These are phyloP conservation scores for Steinernema feltiae DNA, from an alignment of 1,140 invertebrate species.

Conservation along the genomic window DNA sequence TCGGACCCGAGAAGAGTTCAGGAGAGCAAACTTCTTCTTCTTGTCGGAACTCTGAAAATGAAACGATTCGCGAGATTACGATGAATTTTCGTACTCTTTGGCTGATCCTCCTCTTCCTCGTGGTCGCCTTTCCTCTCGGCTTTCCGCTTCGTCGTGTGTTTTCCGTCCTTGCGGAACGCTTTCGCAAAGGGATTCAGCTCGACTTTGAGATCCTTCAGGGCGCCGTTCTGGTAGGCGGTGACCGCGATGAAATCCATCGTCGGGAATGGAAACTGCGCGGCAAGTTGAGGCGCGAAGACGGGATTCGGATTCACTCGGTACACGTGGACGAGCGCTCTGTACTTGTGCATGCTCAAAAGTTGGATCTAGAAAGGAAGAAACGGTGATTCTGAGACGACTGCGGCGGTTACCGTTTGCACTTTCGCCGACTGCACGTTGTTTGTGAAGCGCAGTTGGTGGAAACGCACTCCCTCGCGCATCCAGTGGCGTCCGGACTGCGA, in stretches of 20 bases:
- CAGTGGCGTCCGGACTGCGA: neutral
- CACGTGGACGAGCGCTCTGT: neutral
- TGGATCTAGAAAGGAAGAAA: neutral
- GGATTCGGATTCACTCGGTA: neutral
- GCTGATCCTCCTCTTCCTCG: neutral
- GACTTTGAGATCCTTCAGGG: neutral
- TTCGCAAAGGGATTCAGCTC: neutral
- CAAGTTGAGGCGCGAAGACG: neutral
- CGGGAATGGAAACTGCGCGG: no score
- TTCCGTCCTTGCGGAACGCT: neutral
- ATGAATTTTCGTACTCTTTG: neutral
- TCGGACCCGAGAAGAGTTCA: neutral
- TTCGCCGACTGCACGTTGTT: neutral
- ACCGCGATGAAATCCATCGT: neutral
- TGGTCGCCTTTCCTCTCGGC: neutral
- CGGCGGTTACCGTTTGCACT: neutral
- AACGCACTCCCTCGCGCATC: neutral
- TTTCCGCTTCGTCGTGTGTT: neutral
- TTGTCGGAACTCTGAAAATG: neutral
- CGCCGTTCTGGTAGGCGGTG: neutral
- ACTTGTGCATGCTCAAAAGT: conserved; percentile 4
- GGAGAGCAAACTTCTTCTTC: neutral
- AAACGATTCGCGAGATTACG: neutral
- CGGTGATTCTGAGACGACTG: no score
- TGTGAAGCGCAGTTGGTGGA: neutral